These are phyloP conservation scores for Aelia acuminata DNA, from an alignment of 2,888 invertebrate species.

Conservation along the genomic window DNA sequence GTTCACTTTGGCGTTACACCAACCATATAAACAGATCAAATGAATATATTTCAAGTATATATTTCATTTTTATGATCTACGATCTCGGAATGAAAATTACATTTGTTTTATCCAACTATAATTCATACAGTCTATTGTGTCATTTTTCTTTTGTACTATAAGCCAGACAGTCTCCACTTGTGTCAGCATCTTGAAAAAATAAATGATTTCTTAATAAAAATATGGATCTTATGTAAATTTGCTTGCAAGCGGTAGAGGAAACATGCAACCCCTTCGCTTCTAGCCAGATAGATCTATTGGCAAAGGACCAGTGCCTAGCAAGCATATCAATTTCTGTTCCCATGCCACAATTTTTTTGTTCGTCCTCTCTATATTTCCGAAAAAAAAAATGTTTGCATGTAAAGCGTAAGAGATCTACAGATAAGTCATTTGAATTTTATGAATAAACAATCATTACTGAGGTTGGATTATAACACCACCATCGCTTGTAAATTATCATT, in stretches of 20 bases:
- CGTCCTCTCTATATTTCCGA: background rate
- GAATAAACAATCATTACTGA: no score
- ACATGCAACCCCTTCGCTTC: background rate
- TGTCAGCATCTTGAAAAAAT: background rate
- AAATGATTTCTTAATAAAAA: background rate
- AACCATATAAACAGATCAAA: background rate
- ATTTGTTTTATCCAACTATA: background rate
- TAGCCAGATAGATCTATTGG: background rate
- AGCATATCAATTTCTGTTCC: background rate
- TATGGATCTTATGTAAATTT: background rate
- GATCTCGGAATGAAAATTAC: background rate
- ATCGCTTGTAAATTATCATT: no score
- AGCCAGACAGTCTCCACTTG: slow-evolving; percentile 6
- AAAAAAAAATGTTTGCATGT: no score
- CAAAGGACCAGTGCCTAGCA: background rate
- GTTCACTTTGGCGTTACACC: no score
- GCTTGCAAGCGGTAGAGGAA: background rate
- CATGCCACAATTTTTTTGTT: background rate
- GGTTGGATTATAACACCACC: no score
- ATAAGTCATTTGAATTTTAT: no score
- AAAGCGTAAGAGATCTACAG: no score
- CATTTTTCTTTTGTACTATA: background rate
- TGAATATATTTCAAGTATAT: background rate
- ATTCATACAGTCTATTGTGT: background rate
- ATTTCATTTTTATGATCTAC: background rate